Evolutionary conservation across 2,113 vertebrate species (phyloP).

Genomic region (Paratilapia polleni): DNA sequence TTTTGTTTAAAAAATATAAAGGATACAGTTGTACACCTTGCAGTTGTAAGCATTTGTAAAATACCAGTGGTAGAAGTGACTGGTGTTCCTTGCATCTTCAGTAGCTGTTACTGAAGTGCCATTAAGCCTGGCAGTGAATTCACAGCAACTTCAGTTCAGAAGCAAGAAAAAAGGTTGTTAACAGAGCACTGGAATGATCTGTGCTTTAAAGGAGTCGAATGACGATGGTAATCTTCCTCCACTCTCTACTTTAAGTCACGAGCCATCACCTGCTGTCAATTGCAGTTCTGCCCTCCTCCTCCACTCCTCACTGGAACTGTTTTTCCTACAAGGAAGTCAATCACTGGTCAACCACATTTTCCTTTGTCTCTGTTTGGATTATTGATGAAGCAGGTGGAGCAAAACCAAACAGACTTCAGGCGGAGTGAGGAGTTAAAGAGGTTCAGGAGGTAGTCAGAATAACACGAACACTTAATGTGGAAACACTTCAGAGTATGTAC

Average conservation of each 20-base stretch:
- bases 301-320: background rate
- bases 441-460: rapidly evolving
- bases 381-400: constrained; percentile 30
- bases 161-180: background rate
- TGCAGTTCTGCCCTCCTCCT: background rate
- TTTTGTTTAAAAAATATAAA: background rate
- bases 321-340: background rate
- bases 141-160: background rate
- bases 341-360: background rate
- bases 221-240: background rate
- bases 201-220: too few relatives aligned
- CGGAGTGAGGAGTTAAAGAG: background rate
- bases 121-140: background rate
- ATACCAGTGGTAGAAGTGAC: background rate
- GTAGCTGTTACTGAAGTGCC: background rate
- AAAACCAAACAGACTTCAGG: background rate
- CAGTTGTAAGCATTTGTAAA: background rate
- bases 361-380: constrained; percentile 10
- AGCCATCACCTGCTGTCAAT: background rate
- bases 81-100: background rate
- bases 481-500: background rate
- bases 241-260: background rate
- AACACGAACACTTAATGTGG: background rate
- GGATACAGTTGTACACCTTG: rapidly evolving
- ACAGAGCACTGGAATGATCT: background rate